phyloP scores from a whole-genome alignment of 2,113 vertebrate genomes.

The Promerops cafer region DNA sequence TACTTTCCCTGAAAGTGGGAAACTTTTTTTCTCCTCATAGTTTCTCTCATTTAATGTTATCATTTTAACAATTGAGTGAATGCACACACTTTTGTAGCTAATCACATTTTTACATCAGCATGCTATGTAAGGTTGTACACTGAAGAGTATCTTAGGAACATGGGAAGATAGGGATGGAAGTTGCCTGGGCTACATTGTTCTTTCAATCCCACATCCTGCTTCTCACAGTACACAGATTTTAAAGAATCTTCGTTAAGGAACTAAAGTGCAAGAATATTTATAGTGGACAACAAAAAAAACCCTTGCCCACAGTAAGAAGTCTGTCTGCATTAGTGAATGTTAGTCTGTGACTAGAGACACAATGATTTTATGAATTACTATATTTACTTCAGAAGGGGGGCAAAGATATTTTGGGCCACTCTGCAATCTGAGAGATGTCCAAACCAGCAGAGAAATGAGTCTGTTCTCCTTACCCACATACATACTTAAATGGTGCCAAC shows the following conservation, averaged over 20 bases:
- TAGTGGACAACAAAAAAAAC: not conserved
- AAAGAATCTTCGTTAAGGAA: not conserved
- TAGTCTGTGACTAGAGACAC: not conserved
- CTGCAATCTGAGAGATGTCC: not conserved
- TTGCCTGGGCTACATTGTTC: not conserved
- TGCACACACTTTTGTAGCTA: not conserved
- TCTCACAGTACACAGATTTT: not conserved
- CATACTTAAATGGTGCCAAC: rapidly evolving
- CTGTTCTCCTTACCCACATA: not conserved
- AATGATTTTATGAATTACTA: not conserved
- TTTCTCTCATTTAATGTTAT: not conserved
- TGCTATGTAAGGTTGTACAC: not conserved
- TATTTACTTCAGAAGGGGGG: not conserved
- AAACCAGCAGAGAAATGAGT: not conserved
- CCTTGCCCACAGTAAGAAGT: not conserved
- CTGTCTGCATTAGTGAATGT: not conserved
- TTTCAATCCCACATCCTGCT: not conserved
- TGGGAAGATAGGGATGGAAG: not conserved
- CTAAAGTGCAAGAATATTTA: not conserved
- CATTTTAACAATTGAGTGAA: not conserved
- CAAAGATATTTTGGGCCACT: not conserved
- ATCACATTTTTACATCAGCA: not conserved
- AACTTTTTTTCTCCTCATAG: not conserved
- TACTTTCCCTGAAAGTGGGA: not conserved
- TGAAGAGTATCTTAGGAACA: not conserved